Evolutionary conservation across 2,888 invertebrate genomes (phyloP).

Genomic region (Malthinus flaveolus): DNA sequence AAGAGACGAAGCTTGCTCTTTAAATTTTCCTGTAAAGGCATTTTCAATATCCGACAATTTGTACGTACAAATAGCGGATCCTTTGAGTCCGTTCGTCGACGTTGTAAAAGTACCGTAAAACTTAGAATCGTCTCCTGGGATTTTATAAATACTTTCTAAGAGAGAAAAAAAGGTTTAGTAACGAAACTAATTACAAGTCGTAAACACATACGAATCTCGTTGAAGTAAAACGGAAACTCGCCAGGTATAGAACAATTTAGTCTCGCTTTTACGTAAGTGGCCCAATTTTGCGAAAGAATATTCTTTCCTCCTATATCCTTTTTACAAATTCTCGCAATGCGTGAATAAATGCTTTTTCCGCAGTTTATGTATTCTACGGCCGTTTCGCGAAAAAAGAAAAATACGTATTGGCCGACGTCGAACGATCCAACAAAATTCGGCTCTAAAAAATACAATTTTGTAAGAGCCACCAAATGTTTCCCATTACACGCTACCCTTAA

Average conservation of each 20-base stretch:
- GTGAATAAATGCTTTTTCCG: conserved; percentile 93
- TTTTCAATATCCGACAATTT: conserved; percentile 86
- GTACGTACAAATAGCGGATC: conserved; percentile 97
- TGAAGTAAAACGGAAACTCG: conserved; percentile 98
- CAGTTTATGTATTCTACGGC: conserved; percentile 96
- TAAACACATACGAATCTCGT: conserved; percentile 85
- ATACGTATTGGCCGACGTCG: conserved; percentile 91
- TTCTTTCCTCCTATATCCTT: conserved; percentile 92
- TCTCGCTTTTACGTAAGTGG: conserved; percentile 91
- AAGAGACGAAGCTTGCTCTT: conserved; percentile 90
- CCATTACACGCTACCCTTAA: background rate
- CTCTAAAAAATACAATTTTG: conserved; percentile 64
- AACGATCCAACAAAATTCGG: conserved; percentile 98
- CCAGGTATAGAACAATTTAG: conserved; percentile 97
- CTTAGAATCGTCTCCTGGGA: conserved; percentile 84
- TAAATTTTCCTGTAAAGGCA: conserved; percentile 93
- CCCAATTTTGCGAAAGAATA: conserved; percentile 92
- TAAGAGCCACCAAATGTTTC: background rate
- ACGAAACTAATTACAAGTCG: background rate
- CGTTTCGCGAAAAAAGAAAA: conserved; percentile 97
- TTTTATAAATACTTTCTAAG: conserved; percentile 93
- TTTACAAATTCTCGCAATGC: conserved; percentile 97
- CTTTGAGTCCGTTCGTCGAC: conserved; percentile 91
- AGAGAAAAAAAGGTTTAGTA: conserved; percentile 9
- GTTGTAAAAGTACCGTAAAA: conserved; percentile 98